A percentile compares a stretch with the other conserved stretches of the same genome.
Evolutionary conservation across 2,888 invertebrate genomes (phyloP).

Genomic region (Barypeithes pellucidus): DNA sequence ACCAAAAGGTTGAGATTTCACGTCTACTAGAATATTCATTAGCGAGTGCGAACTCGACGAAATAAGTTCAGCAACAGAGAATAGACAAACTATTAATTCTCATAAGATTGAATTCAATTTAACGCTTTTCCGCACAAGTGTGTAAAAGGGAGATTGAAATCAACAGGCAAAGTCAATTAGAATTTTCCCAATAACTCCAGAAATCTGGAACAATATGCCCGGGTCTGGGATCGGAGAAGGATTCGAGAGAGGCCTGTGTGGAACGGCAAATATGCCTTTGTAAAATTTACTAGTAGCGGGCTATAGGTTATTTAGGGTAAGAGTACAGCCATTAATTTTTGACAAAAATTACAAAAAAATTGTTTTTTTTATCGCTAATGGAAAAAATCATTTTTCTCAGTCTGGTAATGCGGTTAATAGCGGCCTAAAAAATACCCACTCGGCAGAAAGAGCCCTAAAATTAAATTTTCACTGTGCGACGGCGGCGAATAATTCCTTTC

Average conservation of each 20-base stretch:
- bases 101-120: conserved; percentile 37
- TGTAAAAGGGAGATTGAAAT: conserved; percentile 29
- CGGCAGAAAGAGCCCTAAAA: conserved; percentile 10
- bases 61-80: not conserved
- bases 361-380: too few relatives aligned
- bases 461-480: conserved; percentile 25
- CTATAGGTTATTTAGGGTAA: too few relatives aligned
- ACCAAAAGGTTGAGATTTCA: not conserved
- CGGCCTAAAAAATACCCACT: too few relatives aligned
- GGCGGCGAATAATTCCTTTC: conserved; percentile 28
- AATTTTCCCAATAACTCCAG: conserved; percentile 11
- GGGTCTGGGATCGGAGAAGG: conserved; percentile 23
- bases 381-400: too few relatives aligned
- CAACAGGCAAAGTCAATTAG: conserved; percentile 22
- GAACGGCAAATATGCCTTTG: conserved; percentile 33
- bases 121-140: conserved; percentile 24
- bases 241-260: conserved; percentile 39
- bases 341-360: too few relatives aligned
- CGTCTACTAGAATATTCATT: not conserved
- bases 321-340: too few relatives aligned
- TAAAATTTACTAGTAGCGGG: not conserved
- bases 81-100: conserved; percentile 31
- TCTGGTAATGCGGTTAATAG: too few relatives aligned
- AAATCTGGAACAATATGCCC: conserved; percentile 39
- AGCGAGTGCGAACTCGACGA: not conserved